Percentiles rank a stretch among this genome's conserved stretches.
phyloP scores from a whole-genome alignment of 2,888 invertebrate genomes.

The Phoenoteleia sp. region DNA sequence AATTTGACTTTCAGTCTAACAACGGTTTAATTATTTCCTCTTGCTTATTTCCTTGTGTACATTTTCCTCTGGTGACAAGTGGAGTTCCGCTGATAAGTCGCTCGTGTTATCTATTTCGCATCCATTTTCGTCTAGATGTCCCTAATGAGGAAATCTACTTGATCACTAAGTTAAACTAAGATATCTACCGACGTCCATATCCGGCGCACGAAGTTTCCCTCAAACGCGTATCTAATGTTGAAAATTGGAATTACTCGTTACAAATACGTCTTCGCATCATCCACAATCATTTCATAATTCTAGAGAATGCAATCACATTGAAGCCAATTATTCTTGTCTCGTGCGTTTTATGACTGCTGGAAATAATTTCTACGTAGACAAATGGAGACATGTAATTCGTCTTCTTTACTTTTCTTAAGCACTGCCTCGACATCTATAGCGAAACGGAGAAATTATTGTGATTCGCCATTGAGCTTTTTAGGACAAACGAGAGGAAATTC shows the following conservation, averaged over 20 bases:
- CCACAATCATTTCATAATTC: not conserved
- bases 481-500: not conserved
- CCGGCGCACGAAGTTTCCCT: not conserved
- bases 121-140: not conserved
- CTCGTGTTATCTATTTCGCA: too few relatives aligned
- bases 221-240: not conserved
- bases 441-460: not conserved
- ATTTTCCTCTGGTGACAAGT: too few relatives aligned
- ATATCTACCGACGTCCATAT: not conserved
- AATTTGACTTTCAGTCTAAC: too few relatives aligned
- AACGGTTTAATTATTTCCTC: not conserved
- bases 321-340: not conserved
- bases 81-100: too few relatives aligned
- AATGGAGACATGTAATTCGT: not conserved
- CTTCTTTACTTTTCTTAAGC: slow-evolving; percentile 7
- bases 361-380: not conserved
- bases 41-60: not conserved
- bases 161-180: not conserved
- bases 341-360: not conserved
- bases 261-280: not conserved
- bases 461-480: too few relatives aligned
- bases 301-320: not conserved
- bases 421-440: not conserved
- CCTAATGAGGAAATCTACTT: not conserved
- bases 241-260: not conserved